Evolutionary conservation across 2,888 invertebrate species (phyloP).

Genomic region (Dexiosoma caninum): DNA sequence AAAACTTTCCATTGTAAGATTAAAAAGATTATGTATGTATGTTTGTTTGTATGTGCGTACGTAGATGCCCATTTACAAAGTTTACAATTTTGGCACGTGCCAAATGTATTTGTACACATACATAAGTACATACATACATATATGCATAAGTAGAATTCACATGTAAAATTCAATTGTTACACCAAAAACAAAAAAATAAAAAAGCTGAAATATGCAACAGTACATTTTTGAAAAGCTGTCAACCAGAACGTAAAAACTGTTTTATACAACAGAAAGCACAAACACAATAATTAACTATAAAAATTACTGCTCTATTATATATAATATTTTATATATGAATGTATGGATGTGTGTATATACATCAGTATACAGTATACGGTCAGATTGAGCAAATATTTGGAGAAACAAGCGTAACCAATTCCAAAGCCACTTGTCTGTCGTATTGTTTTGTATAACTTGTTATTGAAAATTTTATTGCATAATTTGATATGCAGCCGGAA

Average conservation of each 20-base stretch:
- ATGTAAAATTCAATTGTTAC: slow-evolving; percentile 8
- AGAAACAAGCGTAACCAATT: too few relatives aligned
- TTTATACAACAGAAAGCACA: background rate
- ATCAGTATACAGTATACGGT: too few relatives aligned
- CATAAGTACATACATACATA: too few relatives aligned
- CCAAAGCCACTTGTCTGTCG: too few relatives aligned
- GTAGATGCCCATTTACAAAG: too few relatives aligned
- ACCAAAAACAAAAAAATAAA: background rate
- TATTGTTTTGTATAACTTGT: too few relatives aligned
- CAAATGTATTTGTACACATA: slow-evolving; percentile 14
- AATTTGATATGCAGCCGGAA: too few relatives aligned
- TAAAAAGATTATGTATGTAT: background rate
- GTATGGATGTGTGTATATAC: too few relatives aligned
- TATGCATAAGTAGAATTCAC: too few relatives aligned
- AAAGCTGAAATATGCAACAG: slow-evolving; percentile 10
- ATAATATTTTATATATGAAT: slow-evolving; percentile 34
- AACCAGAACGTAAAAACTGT: slow-evolving; percentile 23
- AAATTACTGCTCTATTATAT: slow-evolving; percentile 31
- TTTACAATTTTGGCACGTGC: slow-evolving; percentile 44
- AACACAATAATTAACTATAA: background rate
- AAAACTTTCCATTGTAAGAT: slow-evolving; percentile 45
- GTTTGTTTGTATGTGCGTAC: too few relatives aligned
- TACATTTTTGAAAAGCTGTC: slow-evolving; percentile 42
- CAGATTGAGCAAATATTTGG: too few relatives aligned
- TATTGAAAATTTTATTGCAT: too few relatives aligned